These are phyloP conservation scores for Drosophila pseudotalamancana DNA, from an alignment of 2,888 invertebrate genomes.

Conservation along the genomic window DNA sequence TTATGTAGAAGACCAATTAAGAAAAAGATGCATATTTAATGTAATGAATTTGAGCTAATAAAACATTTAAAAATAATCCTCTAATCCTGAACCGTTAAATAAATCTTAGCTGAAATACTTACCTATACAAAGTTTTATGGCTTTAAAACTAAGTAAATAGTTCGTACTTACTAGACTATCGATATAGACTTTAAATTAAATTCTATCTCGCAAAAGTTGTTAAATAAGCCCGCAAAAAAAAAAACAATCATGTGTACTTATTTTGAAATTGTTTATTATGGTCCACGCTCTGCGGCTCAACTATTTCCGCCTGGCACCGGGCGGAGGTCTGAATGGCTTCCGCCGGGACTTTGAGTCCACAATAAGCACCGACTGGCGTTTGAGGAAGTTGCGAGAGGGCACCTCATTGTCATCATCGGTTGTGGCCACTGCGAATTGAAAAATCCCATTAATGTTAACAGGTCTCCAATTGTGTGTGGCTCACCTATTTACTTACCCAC, in stretches of 20 bases:
- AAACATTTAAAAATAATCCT: no score
- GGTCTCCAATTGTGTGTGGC: background rate
- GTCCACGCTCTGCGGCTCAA: background rate
- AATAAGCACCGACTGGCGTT: constrained; percentile 92
- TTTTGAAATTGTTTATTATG: background rate
- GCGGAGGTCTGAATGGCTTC: constrained; percentile 87
- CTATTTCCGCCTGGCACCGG: constrained; percentile 70
- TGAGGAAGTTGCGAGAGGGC: constrained; percentile 91
- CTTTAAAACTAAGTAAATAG: no score
- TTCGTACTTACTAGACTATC: no score
- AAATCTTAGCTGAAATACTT: no score
- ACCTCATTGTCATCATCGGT: constrained; percentile 94
- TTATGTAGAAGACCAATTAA: no score
- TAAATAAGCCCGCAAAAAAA: background rate
- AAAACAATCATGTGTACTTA: background rate
- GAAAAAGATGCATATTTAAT: no score
- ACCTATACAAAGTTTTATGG: no score
- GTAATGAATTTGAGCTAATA: no score
- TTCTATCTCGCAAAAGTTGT: no score
- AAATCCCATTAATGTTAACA: constrained; percentile 1
- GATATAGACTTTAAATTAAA: no score
- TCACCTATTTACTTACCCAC: constrained; percentile 70
- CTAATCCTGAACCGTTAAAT: no score
- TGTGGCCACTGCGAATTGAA: constrained; percentile 82
- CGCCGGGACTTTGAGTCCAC: constrained; percentile 92